These are phyloP conservation scores for Phoxinus phoxinus DNA, from an alignment of 2,113 vertebrate species.

Conservation along the genomic window DNA sequence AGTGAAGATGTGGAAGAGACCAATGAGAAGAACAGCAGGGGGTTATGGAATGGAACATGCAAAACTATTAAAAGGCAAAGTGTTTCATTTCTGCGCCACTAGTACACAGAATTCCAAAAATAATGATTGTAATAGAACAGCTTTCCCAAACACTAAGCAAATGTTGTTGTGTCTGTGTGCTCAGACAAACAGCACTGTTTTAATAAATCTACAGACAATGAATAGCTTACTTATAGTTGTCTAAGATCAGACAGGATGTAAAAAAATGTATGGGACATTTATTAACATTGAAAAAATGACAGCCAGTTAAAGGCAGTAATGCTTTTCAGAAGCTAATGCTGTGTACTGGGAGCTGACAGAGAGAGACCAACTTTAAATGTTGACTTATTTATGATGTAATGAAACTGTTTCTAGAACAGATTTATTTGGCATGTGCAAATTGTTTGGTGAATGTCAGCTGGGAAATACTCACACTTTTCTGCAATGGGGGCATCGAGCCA, in stretches of 20 bases:
- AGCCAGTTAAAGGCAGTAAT: conserved; percentile 8
- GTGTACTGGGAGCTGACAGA: not conserved
- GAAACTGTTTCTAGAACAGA: not conserved
- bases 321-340: not conserved
- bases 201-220: not conserved
- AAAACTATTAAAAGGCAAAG: not conserved
- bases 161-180: not conserved
- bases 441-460: not conserved
- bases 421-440: not conserved
- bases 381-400: not conserved
- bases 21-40: not conserved
- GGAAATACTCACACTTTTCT: conserved; percentile 88
- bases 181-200: not conserved
- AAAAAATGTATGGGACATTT: not conserved
- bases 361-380: not conserved
- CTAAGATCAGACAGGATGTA: not conserved
- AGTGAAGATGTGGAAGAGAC: not conserved
- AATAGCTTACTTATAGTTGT: not conserved
- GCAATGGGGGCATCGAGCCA: conserved; percentile 92
- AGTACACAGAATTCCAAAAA: not conserved
- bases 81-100: not conserved
- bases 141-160: not conserved
- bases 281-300: not conserved
- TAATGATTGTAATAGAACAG: not conserved
- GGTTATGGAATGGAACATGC: conserved; percentile 1